A percentile compares a stretch with the other conserved stretches of the same genome.
phyloP scores from a whole-genome alignment of 2,888 invertebrate species.

The Chalcosyrphus nemorum region DNA sequence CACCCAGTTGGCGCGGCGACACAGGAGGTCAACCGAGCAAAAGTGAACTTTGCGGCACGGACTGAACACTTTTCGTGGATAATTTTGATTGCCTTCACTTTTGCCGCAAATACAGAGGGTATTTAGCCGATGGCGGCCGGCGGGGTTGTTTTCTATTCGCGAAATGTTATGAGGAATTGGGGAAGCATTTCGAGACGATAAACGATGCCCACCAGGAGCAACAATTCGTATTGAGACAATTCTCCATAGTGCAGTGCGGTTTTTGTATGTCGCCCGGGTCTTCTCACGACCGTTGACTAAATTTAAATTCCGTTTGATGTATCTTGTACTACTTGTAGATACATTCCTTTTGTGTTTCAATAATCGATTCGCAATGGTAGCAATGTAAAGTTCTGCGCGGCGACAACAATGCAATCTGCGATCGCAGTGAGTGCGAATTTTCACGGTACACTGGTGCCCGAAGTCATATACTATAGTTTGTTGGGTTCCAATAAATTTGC shows the following conservation, averaged over 20 bases:
- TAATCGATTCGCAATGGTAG: constrained; percentile 68
- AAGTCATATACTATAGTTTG: constrained; percentile 23
- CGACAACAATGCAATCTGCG: constrained; percentile 65
- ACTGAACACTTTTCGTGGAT: constrained; percentile 50
- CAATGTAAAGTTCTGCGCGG: constrained; percentile 50
- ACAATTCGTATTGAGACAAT: constrained; percentile 50
- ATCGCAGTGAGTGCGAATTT: constrained; percentile 67
- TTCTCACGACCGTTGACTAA: constrained; percentile 71
- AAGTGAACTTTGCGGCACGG: constrained; percentile 58
- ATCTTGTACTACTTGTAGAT: constrained; percentile 24
- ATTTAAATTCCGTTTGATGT: constrained; percentile 60
- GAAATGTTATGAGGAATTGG: constrained; percentile 35
- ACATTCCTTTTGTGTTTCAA: constrained; percentile 63
- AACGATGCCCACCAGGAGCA: constrained; percentile 50
- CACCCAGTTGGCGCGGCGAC: constrained; percentile 68
- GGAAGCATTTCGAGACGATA: constrained; percentile 36
- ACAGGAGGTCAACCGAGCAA: constrained; percentile 66
- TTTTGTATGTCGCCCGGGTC: constrained; percentile 68
- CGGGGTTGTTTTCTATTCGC: constrained; percentile 23
- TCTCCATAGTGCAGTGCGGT: constrained; percentile 51
- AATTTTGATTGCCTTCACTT: constrained; percentile 70
- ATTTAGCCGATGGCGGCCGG: constrained; percentile 36
- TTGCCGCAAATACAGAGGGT: too few relatives aligned
- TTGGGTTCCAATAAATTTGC: constrained; percentile 59
- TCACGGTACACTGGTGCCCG: constrained; percentile 58